Evolutionary conservation across 2,888 invertebrate genomes (phyloP).

Genomic region (Allacma fusca): DNA sequence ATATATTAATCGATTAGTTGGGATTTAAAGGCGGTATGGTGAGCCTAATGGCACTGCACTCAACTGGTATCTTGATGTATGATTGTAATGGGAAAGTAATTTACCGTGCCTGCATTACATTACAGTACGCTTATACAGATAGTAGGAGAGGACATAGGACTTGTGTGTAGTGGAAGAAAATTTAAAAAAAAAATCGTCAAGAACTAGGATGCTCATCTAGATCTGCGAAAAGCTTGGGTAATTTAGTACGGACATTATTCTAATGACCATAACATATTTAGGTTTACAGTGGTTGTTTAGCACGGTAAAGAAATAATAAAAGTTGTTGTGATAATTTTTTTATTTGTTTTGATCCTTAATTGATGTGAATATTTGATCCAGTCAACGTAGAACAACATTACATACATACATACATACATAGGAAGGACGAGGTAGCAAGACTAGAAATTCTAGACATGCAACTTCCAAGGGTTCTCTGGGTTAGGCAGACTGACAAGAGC

Average conservation of each 20-base stretch:
- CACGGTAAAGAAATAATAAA: constrained; percentile 12
- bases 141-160: too few relatives aligned
- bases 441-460: constrained; percentile 11
- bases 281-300: background rate
- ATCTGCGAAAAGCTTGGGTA: background rate
- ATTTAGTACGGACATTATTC: background rate
- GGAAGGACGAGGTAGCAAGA: background rate
- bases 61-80: too few relatives aligned
- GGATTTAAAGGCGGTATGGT: too few relatives aligned
- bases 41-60: too few relatives aligned
- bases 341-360: background rate
- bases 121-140: too few relatives aligned
- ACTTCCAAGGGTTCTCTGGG: background rate
- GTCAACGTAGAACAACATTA: background rate
- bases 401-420: background rate
- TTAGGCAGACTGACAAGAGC: too few relatives aligned
- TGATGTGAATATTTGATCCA: background rate
- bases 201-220: background rate
- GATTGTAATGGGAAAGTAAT: too few relatives aligned
- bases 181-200: background rate
- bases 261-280: background rate
- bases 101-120: too few relatives aligned
- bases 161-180: background rate
- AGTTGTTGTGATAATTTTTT: constrained; percentile 27
- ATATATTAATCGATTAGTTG: constrained; percentile 6